Base-by-base conservation (phyloP, 2,888 invertebrate genomes). In the Drosophila mercatorum region DNA sequence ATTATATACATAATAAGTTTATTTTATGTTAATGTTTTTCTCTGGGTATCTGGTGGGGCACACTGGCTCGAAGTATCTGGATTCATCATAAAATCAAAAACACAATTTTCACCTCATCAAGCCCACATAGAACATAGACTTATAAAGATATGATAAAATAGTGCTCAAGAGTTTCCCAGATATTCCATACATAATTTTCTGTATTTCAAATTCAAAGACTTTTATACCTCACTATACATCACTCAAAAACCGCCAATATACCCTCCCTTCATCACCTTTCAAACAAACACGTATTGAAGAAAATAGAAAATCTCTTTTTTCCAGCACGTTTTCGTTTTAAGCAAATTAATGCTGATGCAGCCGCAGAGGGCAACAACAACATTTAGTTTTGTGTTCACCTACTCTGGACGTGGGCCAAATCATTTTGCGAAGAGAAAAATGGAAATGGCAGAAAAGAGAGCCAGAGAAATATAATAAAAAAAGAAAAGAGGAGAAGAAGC, bases 301-400 rank as follows among this genome's bases (percentile, higher is more conserved):
- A 67, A 60, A 64, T 59, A 56, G 59, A 70, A 59, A 64, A 63
- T 44, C 26, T 44, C 8, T 17, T 17, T n/a, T 49, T 10, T 49
- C 11, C 10, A 60, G 66, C 22, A 55, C 59, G 63, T 47, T 69
- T 77, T 63, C 61, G 60, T 78, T 71, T 83, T 66, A 72, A 71
- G 74, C 71, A 78, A 80, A 85, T 82, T 80, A 80, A 80, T 86
- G 89, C 82, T 79, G 88, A 87, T 80, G 89, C 90, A 75, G 85
- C 70, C 58, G 70, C 68, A 53, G 78, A 81, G 12, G 75, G 78
- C 63, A 47, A 89, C 88, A 78, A 80, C 69, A 49, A 46, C 44
- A 58, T 72, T 51, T 56, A 57, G 65, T 49, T 67, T 31, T 41
- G 55, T n/a, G 41, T 53, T 47, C 38, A 63, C 68, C 68, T 56